Evolutionary conservation across 2,113 vertebrate species (phyloP).

Genomic region (Theristicus caerulescens): DNA sequence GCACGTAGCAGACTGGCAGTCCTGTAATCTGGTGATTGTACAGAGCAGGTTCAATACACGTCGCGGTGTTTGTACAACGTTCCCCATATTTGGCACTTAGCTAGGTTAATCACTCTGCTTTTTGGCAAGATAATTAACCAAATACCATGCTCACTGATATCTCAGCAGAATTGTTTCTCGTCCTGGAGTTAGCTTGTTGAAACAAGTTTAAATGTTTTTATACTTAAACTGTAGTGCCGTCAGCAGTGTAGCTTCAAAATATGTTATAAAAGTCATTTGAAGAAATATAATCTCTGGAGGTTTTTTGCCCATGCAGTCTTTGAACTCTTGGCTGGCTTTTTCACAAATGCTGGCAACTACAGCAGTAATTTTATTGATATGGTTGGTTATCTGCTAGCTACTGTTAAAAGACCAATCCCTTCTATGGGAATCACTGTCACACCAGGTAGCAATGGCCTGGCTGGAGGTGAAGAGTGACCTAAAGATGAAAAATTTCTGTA

Average conservation of each 20-base stretch:
- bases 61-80: not conserved
- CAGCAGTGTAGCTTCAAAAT: slow-evolving; percentile 8
- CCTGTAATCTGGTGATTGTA: not conserved
- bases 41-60: not conserved
- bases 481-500: not conserved
- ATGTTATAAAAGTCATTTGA: not conserved
- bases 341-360: not conserved
- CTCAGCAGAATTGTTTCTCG: not conserved
- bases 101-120: not conserved
- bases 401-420: not conserved
- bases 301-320: not conserved
- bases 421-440: not conserved
- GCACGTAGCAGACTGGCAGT: not conserved
- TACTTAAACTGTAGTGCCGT: not conserved
- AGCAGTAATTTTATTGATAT: not conserved
- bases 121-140: slow-evolving; percentile 27
- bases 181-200: slow-evolving; percentile 26
- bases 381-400: not conserved
- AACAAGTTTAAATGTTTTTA: slow-evolving; percentile 2
- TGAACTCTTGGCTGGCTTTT: not conserved
- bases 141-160: not conserved
- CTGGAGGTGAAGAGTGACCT: not conserved
- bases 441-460: not conserved
- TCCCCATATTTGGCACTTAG: not conserved
- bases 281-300: not conserved